These are phyloP conservation scores for Phrixothrix hirtus DNA, from an alignment of 2,888 invertebrate species.

Conservation along the genomic window DNA sequence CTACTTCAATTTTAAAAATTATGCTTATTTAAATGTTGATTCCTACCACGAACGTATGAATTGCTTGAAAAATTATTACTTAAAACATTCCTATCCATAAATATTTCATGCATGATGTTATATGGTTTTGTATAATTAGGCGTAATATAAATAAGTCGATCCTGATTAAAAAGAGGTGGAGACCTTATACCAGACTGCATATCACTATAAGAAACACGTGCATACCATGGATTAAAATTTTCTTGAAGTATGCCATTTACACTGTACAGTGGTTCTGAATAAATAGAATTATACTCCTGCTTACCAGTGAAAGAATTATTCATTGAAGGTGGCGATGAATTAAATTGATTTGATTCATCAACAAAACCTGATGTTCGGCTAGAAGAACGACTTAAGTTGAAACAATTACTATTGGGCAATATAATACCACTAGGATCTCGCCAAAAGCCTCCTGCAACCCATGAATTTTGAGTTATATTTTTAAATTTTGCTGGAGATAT, in stretches of 20 bases:
- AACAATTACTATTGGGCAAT: neutral
- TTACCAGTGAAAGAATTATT: neutral
- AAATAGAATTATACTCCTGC: neutral
- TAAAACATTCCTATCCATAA: no score
- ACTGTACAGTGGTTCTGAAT: neutral
- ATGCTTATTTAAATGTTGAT: no score
- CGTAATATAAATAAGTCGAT: neutral
- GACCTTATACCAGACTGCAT: no score
- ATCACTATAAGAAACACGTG: neutral
- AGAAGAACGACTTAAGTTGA: neutral
- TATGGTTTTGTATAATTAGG: no score
- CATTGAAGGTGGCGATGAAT: neutral
- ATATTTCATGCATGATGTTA: no score
- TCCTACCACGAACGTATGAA: no score
- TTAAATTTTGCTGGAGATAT: constrained; percentile 65
- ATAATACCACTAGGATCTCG: neutral
- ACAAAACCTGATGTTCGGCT: neutral
- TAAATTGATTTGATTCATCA: neutral
- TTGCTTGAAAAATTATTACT: no score
- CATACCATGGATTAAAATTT: neutral
- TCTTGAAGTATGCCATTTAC: neutral
- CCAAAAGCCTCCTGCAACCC: constrained; percentile 67
- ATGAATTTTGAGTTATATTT: constrained; percentile 61
- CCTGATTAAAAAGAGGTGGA: neutral
- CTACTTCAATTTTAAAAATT: no score